These are phyloP conservation scores for Agrilus cyanescens DNA, from an alignment of 2,888 invertebrate genomes.

Conservation along the genomic window DNA sequence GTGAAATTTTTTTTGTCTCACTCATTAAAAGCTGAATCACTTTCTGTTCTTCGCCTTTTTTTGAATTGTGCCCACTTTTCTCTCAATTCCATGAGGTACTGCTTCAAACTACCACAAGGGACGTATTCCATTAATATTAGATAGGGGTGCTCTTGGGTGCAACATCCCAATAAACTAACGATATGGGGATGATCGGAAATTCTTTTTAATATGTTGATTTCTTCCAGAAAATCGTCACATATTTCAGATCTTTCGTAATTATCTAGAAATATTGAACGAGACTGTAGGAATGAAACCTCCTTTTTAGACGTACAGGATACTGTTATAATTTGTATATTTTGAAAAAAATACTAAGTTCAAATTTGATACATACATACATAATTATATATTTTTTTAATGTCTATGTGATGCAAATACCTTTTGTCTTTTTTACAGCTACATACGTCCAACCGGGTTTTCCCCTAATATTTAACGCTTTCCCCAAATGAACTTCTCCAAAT, in stretches of 20 bases:
- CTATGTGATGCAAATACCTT: slow-evolving; percentile 42
- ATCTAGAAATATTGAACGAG: neutral
- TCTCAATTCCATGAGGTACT: slow-evolving; percentile 43
- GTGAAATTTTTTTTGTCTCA: too few species aligned
- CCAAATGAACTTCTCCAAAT: slow-evolving; percentile 62
- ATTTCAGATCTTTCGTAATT: slow-evolving; percentile 1
- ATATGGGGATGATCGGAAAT: slow-evolving; percentile 68
- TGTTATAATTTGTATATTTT: neutral
- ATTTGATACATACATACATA: neutral
- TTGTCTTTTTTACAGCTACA: slow-evolving; percentile 65
- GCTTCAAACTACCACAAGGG: slow-evolving; percentile 62
- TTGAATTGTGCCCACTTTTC: slow-evolving; percentile 21
- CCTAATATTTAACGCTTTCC: slow-evolving; percentile 42
- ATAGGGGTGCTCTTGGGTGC: slow-evolving; percentile 54
- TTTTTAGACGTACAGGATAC: neutral
- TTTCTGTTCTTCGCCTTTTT: slow-evolving; percentile 11
- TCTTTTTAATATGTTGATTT: slow-evolving; percentile 66
- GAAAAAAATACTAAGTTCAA: neutral
- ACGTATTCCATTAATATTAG: slow-evolving; percentile 70
- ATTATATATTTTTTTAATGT: neutral
- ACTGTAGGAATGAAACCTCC: neutral
- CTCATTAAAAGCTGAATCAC: slow-evolving; percentile 15
- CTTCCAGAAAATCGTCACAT: slow-evolving; percentile 57
- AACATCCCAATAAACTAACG: slow-evolving; percentile 62
- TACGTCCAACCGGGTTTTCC: slow-evolving; percentile 39